A percentile compares a stretch with the other conserved stretches of the same genome.
These are phyloP conservation scores for Gambelia wislizenii DNA, from an alignment of 2,797 vertebrate species.

Conservation along the genomic window DNA sequence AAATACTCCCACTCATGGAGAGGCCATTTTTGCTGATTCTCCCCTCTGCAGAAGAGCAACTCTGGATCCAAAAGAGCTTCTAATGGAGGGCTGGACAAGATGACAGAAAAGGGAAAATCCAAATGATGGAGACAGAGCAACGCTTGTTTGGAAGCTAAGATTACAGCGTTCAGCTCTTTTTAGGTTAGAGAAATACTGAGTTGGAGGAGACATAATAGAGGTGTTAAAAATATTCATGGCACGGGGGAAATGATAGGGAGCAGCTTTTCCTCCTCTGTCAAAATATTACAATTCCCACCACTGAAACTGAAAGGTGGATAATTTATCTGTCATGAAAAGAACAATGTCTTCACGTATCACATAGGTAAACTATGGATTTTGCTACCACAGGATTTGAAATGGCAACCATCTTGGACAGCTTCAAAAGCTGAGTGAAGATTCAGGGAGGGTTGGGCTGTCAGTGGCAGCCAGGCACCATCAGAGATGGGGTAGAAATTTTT, in stretches of 20 bases:
- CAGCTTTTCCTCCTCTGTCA: background rate
- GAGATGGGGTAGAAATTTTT: no score
- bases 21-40: background rate
- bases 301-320: background rate
- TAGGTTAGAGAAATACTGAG: background rate
- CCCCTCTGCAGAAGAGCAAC: background rate
- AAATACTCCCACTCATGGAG: background rate
- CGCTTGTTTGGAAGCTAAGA: background rate
- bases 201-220: background rate
- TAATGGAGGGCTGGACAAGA: background rate
- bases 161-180: background rate
- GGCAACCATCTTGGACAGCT: background rate
- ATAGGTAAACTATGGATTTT: background rate
- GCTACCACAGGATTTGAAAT: background rate
- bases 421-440: background rate
- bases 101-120: background rate
- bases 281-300: background rate
- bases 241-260: background rate
- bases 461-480: background rate
- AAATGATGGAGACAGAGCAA: background rate
- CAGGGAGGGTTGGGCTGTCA: background rate
- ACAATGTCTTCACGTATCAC: no score
- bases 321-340: background rate
- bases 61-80: background rate
- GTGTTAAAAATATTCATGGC: background rate